A percentile compares a stretch with the other conserved stretches of the same genome.
Conservation (phyloP, 2,797 vertebrate genomes). For the Balearica regulorum region DNA sequence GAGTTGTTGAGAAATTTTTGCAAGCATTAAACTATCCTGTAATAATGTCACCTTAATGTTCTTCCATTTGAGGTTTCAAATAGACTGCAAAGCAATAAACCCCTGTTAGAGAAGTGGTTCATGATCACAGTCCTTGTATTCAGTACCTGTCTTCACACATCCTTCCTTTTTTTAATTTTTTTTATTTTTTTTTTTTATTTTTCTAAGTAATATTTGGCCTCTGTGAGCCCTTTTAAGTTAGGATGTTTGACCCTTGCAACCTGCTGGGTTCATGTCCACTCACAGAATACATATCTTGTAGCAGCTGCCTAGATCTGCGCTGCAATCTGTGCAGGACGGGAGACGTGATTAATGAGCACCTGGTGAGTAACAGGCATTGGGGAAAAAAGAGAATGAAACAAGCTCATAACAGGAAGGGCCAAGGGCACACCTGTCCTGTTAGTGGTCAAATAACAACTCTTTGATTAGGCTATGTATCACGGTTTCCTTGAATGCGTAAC, state of each 20-base stretch:
- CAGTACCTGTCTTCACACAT: neutral
- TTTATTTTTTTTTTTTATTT: neutral
- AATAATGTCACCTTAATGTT: neutral
- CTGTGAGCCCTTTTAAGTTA: neutral
- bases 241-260: neutral
- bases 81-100: neutral
- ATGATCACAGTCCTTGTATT: neutral
- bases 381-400: neutral
- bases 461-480: neutral
- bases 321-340: neutral
- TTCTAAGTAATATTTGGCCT: neutral
- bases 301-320: neutral
- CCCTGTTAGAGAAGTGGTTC: neutral
- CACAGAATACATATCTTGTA: neutral
- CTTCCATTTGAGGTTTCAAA: neutral
- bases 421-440: conserved; percentile 38
- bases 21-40: neutral
- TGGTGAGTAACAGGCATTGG: neutral
- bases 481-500: neutral
- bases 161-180: rapidly evolving
- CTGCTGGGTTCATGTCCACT: neutral
- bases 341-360: conserved; percentile 24
- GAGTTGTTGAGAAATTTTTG: neutral
- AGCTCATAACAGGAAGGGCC: conserved; percentile 14
- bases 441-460: conserved; percentile 29